Evolutionary conservation across 2,888 invertebrate species (phyloP).

Genomic region (Polietes domitor): DNA sequence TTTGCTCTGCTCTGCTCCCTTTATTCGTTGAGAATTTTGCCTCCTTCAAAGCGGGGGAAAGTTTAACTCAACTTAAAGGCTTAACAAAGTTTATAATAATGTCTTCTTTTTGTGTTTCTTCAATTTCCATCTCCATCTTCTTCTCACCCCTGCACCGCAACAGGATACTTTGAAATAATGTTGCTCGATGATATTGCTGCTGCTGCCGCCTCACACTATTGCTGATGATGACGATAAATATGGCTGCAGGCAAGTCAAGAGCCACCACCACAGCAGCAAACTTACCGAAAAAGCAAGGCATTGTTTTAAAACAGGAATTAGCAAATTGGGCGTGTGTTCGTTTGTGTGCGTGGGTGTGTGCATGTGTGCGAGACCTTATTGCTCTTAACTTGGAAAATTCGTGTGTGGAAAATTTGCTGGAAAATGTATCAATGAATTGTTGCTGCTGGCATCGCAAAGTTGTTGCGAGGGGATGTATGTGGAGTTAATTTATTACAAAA

Average conservation of each 20-base stretch:
- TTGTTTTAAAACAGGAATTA: slow-evolving; percentile 26
- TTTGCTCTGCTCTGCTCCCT: background rate
- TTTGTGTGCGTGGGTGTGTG: background rate
- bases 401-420: slow-evolving; percentile 59
- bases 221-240: slow-evolving; percentile 49
- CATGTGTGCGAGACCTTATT: background rate
- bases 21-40: background rate
- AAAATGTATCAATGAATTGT: slow-evolving; percentile 58
- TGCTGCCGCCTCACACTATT: background rate
- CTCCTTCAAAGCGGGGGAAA: background rate
- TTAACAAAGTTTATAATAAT: slow-evolving; percentile 56
- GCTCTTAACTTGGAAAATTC: background rate
- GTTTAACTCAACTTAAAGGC: slow-evolving; percentile 56
- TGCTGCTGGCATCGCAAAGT: background rate
- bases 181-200: background rate
- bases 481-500: too few relatives aligned
- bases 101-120: slow-evolving; percentile 14
- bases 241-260: slow-evolving; percentile 48
- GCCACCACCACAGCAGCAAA: slow-evolving; percentile 23
- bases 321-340: background rate
- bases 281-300: slow-evolving; percentile 19
- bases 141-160: background rate
- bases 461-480: background rate
- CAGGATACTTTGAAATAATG: background rate
- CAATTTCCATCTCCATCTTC: background rate